These are phyloP conservation scores for Muscicapa striata DNA, from an alignment of 2,797 vertebrate species.

Conservation along the genomic window DNA sequence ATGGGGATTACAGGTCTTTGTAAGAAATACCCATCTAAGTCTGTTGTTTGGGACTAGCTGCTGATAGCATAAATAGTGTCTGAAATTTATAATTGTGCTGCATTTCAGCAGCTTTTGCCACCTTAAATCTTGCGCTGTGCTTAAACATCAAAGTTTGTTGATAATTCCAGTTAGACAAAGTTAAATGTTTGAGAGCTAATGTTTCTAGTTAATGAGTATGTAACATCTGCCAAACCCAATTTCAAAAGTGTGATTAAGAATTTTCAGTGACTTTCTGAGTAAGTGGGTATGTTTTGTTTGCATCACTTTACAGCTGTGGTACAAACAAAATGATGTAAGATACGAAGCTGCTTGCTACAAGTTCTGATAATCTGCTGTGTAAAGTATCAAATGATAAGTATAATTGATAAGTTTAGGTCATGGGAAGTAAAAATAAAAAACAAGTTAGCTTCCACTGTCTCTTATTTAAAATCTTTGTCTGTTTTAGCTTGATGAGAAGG, in stretches of 20 bases:
- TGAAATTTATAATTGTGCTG: not conserved
- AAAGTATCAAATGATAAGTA: not conserved
- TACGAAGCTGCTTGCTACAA: not conserved
- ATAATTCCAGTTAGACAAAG: not conserved
- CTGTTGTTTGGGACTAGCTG: not conserved
- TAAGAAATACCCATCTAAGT: not conserved
- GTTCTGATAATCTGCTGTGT: not conserved
- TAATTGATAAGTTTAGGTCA: not conserved
- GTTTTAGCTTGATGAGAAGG: constrained; percentile 94
- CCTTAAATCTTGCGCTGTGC: not conserved
- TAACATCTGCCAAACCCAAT: not conserved
- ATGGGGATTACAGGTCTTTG: fast-evolving
- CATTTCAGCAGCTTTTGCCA: not conserved
- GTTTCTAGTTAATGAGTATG: not conserved
- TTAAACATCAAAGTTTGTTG: not conserved
- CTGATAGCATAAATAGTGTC: not conserved
- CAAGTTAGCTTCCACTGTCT: not conserved
- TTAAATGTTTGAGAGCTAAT: not conserved
- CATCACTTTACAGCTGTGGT: not conserved
- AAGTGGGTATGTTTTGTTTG: not conserved
- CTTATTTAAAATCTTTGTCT: constrained; percentile 18
- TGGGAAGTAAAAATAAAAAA: not conserved
- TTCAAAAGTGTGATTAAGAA: not conserved
- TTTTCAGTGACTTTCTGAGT: not conserved
- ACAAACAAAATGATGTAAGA: not conserved